Evolutionary conservation across 2,797 vertebrate species (phyloP).

Genomic region (Gymnodraco acuticeps): DNA sequence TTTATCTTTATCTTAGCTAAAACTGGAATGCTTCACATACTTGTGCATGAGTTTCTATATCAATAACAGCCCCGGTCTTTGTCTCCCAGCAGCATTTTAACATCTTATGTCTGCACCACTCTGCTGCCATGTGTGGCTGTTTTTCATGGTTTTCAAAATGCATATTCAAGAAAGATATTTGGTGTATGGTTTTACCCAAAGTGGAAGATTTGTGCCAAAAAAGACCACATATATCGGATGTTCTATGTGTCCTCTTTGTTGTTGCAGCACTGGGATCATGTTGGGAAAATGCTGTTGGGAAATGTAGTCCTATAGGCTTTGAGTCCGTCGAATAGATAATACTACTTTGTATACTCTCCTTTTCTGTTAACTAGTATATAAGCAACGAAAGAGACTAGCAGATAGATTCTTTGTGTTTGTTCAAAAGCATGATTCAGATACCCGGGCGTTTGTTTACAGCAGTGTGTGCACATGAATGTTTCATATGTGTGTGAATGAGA

Average conservation of each 20-base stretch:
- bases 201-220: constrained; percentile 32
- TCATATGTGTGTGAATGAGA: constrained; percentile 32
- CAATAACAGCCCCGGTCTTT: constrained; percentile 43
- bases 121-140: not conserved
- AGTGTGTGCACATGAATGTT: constrained; percentile 34
- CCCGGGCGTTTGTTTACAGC: constrained; percentile 68
- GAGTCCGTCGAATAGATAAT: constrained; percentile 53
- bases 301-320: constrained; percentile 45
- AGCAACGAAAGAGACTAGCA: constrained; percentile 59
- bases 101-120: constrained; percentile 27
- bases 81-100: constrained; percentile 60
- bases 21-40: constrained; percentile 71
- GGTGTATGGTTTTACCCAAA: constrained; percentile 24
- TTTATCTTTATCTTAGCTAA: constrained; percentile 66
- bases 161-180: not conserved
- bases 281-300: constrained; percentile 60
- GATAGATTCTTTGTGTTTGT: constrained; percentile 56
- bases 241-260: constrained; percentile 22
- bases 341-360: constrained; percentile 56
- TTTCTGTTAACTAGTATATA: constrained; percentile 64
- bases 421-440: constrained; percentile 76
- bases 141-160: constrained; percentile 1
- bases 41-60: constrained; percentile 77
- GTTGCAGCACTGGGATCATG: constrained; percentile 2
- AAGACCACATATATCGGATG: constrained; percentile 30